Conservation (phyloP, 2,113 vertebrate species). For the Thalassarche chlororhynchos region DNA sequence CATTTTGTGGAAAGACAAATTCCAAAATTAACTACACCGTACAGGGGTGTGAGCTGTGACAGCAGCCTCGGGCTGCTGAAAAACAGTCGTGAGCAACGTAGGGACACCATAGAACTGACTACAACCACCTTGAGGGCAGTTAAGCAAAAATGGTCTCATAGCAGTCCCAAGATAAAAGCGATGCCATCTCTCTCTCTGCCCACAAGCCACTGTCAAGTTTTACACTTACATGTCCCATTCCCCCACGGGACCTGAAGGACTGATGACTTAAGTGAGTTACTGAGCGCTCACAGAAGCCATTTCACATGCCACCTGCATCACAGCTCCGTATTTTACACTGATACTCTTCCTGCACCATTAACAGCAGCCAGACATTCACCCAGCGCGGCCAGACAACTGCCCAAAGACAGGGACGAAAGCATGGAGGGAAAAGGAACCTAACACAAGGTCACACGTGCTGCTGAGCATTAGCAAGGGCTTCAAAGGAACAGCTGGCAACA, state of each 20-base stretch:
- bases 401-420: accelerated
- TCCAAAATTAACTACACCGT: accelerated
- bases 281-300: not conserved
- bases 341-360: not conserved
- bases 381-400: accelerated
- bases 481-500: not conserved
- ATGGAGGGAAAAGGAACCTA: not conserved
- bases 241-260: not conserved
- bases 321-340: not conserved
- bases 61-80: not conserved
- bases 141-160: not conserved
- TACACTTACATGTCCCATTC: not conserved
- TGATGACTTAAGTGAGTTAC: not conserved
- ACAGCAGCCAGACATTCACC: not conserved
- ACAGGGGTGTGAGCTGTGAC: not conserved
- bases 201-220: accelerated
- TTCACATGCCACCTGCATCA: not conserved
- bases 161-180: not conserved
- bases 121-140: not conserved
- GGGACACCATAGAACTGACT: not conserved
- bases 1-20: not conserved
- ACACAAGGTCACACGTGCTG: not conserved
- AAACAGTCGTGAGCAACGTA: accelerated
- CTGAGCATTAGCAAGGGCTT: not conserved
- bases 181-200: not conserved